Conservation (phyloP, 2,888 invertebrate species). For the Odontocolon sp. region DNA sequence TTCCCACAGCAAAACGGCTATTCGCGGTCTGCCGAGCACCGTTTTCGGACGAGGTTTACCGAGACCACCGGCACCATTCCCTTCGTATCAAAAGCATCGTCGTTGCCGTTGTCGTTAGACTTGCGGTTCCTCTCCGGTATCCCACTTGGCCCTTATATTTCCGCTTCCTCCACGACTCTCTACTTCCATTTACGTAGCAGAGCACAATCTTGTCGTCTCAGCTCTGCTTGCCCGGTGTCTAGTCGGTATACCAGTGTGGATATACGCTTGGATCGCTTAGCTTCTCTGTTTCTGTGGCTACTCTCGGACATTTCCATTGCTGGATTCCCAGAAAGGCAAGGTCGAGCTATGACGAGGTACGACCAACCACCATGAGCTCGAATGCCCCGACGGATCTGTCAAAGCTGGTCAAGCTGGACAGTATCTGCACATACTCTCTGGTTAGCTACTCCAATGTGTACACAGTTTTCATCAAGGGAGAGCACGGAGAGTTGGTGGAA, state of each 20-base stretch:
- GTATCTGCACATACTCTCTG: conserved; percentile 10
- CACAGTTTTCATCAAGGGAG: conserved; percentile 65
- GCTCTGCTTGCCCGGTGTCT: neutral
- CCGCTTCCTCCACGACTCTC: neutral
- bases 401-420: conserved; percentile 21
- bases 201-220: conserved; percentile 17
- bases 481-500: neutral
- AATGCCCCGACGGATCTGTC: conserved; percentile 2
- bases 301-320: conserved; percentile 24
- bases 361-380: neutral
- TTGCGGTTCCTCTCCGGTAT: conserved; percentile 15
- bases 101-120: conserved; percentile 25
- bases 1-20: conserved; percentile 69
- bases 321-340: neutral
- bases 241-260: neutral
- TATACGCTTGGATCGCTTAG: neutral
- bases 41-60: conserved; percentile 58
- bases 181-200: neutral
- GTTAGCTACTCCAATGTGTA: conserved; percentile 48
- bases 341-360: neutral
- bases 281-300: conserved; percentile 16
- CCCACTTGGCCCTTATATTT: conserved; percentile 19
- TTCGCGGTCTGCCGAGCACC: conserved; percentile 71
- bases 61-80: conserved; percentile 18
- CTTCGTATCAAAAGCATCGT: conserved; percentile 5